Evolutionary conservation across 2,797 vertebrate species (phyloP).

Genomic region (Gallinago nigripennis): DNA sequence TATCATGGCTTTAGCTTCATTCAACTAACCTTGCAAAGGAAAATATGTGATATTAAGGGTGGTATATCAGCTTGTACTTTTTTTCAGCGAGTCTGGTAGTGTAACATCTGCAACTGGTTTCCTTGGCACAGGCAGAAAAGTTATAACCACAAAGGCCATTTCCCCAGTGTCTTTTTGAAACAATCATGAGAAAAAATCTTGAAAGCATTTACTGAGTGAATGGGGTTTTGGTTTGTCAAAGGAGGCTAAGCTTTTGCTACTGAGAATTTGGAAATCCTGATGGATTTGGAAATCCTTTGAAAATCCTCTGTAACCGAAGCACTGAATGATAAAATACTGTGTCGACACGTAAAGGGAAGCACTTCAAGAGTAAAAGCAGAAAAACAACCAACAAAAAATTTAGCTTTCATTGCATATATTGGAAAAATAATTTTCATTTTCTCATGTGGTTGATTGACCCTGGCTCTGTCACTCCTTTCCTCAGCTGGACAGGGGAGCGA

Average conservation of each 20-base stretch:
- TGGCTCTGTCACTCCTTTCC: neutral
- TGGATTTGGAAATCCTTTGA: neutral
- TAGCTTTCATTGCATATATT: neutral
- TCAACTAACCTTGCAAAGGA: neutral
- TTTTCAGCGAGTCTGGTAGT: neutral
- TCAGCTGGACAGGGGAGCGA: neutral
- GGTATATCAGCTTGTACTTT: neutral
- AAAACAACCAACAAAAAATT: neutral
- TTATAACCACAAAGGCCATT: neutral
- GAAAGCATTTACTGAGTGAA: neutral
- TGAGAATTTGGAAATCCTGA: neutral
- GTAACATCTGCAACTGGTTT: neutral
- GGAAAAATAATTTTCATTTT: neutral
- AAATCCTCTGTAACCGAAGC: neutral
- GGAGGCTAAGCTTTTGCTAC: neutral
- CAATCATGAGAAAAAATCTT: neutral
- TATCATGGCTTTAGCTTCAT: neutral
- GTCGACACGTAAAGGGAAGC: neutral
- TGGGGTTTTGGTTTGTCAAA: neutral
- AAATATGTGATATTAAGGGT: neutral
- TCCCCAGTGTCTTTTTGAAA: conserved; percentile 14
- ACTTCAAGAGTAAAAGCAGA: neutral
- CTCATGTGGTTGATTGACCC: neutral
- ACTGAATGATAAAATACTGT: neutral
- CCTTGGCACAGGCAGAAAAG: neutral